Percentiles rank a stretch among this genome's conserved stretches.
Conservation (phyloP, 2,797 vertebrate species). For the Poecilia wingei region DNA sequence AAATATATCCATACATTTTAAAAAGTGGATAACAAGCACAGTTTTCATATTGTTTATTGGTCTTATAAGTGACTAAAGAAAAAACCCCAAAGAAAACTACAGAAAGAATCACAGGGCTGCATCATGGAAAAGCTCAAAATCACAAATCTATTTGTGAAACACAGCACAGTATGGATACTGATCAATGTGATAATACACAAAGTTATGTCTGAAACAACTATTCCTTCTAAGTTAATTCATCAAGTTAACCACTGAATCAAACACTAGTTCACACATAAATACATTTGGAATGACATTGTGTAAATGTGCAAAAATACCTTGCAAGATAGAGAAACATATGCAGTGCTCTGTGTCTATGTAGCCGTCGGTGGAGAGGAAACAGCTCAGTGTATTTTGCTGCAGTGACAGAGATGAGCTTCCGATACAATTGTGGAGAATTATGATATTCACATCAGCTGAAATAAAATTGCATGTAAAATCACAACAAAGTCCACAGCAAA, state of each 20-base stretch:
- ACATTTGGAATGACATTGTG: not conserved
- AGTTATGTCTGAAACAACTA: conserved; percentile 5
- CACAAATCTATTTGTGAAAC: conserved; percentile 15
- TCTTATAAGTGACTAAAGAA: conserved; percentile 35
- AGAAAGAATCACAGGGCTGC: not conserved
- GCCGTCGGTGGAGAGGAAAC: not conserved
- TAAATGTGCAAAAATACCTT: not conserved
- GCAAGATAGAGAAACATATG: not conserved
- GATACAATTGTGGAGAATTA: not conserved
- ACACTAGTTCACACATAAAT: not conserved
- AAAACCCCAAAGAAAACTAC: conserved; percentile 17
- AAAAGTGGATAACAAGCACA: not conserved
- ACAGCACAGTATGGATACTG: conserved; percentile 17
- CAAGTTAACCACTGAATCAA: not conserved
- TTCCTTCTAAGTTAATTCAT: not conserved
- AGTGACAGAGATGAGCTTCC: not conserved
- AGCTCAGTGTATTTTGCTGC: not conserved
- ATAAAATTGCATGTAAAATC: not conserved
- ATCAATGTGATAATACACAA: not conserved
- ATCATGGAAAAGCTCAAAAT: not conserved
- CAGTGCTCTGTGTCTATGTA: not conserved
- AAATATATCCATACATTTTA: not conserved
- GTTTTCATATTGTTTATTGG: conserved; percentile 4
- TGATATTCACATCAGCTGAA: not conserved
- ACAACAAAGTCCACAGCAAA: not conserved